A percentile compares a stretch with the other conserved stretches of the same genome.
These are phyloP conservation scores for Pseudomyrmex gracilis DNA, from an alignment of 1,140 invertebrate species.

Conservation along the genomic window DNA sequence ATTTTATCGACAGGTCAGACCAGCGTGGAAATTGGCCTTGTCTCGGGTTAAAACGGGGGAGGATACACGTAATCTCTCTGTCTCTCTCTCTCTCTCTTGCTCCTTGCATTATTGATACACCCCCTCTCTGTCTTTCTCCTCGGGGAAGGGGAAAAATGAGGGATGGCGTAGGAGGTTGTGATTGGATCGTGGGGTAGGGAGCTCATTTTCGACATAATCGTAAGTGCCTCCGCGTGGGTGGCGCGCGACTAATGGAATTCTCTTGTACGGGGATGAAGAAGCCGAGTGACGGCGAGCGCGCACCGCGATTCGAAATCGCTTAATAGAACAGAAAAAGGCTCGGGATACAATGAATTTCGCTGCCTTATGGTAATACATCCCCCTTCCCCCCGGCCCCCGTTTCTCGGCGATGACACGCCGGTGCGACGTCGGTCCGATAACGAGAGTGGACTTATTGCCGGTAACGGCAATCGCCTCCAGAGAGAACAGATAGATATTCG, in stretches of 20 bases:
- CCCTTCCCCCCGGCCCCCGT: not conserved
- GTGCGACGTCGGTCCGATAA: constrained; percentile 23
- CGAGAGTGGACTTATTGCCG: constrained; percentile 53
- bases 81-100: not conserved
- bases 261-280: constrained; percentile 47
- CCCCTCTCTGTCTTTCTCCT: not conserved
- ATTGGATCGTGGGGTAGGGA: not conserved
- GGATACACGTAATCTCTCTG: constrained; percentile 18
- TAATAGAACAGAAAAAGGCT: constrained; percentile 60
- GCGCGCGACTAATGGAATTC: constrained; percentile 55
- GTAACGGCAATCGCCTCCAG: constrained; percentile 42
- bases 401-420: constrained; percentile 4
- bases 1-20: constrained; percentile 15
- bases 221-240: constrained; percentile 36
- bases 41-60: constrained; percentile 20
- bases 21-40: constrained; percentile 2
- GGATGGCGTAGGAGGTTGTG: not conserved
- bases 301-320: constrained; percentile 28
- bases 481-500: constrained; percentile 5
- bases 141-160: not conserved
- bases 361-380: constrained; percentile 53
- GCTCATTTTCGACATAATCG: constrained; percentile 53
- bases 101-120: constrained; percentile 38
- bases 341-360: constrained; percentile 55
- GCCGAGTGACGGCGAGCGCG: constrained; percentile 25